Evolutionary conservation across 92 coral and sea anemone genomes (phyloP).

Genomic region (Blastomussa wellsi): DNA sequence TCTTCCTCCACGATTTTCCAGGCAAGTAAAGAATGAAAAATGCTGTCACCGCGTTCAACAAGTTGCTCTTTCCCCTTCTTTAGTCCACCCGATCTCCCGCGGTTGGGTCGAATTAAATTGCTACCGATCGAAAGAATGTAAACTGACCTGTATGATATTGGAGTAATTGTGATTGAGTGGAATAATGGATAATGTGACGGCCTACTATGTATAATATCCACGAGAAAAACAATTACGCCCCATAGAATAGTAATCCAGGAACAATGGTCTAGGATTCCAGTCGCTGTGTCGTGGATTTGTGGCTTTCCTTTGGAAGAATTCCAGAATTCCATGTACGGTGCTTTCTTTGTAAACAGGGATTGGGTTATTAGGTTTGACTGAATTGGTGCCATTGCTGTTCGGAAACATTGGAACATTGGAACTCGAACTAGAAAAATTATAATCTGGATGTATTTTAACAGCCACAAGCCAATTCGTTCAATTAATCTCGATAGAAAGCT

Average conservation of each 20-base stretch:
- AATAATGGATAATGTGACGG: neutral
- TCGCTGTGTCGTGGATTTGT: neutral
- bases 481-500: too few relatives aligned
- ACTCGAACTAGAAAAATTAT: too few relatives aligned
- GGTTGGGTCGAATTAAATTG: neutral
- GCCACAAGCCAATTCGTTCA: too few relatives aligned
- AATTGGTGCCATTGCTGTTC: too few relatives aligned
- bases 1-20: neutral
- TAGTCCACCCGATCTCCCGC: neutral
- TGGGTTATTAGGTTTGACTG: too few relatives aligned
- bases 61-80: neutral
- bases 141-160: neutral
- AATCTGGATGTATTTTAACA: too few relatives aligned
- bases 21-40: too few relatives aligned
- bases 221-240: neutral
- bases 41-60: too few relatives aligned
- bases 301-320: too few relatives aligned
- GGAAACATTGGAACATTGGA: too few relatives aligned
- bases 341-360: too few relatives aligned
- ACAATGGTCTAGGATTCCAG: neutral
- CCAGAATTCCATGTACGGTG: too few relatives aligned
- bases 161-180: neutral
- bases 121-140: neutral
- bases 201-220: neutral
- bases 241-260: neutral